phyloP scores from a whole-genome alignment of 2,797 vertebrate species.

The Melanotaenia boesemani region DNA sequence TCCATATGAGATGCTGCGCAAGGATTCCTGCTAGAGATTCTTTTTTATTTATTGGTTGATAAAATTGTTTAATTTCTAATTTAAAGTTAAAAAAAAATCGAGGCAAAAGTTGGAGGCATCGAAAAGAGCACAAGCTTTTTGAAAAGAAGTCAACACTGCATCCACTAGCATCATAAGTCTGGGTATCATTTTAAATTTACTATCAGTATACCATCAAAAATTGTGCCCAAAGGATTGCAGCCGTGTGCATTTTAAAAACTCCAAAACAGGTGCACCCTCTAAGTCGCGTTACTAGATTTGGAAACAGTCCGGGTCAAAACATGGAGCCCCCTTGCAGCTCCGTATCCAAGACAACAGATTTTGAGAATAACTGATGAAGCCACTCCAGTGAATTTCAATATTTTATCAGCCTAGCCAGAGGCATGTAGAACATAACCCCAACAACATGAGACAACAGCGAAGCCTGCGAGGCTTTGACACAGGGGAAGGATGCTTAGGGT shows the following conservation, averaged over 20 bases:
- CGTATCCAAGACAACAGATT: conserved; percentile 75
- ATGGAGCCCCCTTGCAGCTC: conserved; percentile 19
- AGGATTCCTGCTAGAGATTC: neutral
- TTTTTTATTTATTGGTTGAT: neutral
- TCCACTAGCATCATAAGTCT: conserved; percentile 18
- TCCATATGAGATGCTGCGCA: neutral
- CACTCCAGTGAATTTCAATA: conserved; percentile 72
- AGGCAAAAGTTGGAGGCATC: neutral
- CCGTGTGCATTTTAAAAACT: neutral
- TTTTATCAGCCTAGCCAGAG: conserved; percentile 68
- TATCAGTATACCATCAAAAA: neutral
- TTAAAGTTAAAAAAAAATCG: neutral
- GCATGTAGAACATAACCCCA: conserved; percentile 44
- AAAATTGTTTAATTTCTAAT: neutral
- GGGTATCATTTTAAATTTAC: neutral
- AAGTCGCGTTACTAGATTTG: conserved; percentile 1
- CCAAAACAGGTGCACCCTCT: conserved; percentile 23
- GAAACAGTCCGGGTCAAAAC: conserved; percentile 38
- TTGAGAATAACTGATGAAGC: conserved; percentile 72
- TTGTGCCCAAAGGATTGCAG: neutral
- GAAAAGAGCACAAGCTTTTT: neutral
- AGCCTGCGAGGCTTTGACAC: conserved; percentile 14
- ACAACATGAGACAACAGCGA: conserved; percentile 38
- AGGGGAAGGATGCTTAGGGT: neutral
- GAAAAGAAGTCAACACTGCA: neutral